phyloP scores from a whole-genome alignment of 1,140 invertebrate species.

The Euura lappo region DNA sequence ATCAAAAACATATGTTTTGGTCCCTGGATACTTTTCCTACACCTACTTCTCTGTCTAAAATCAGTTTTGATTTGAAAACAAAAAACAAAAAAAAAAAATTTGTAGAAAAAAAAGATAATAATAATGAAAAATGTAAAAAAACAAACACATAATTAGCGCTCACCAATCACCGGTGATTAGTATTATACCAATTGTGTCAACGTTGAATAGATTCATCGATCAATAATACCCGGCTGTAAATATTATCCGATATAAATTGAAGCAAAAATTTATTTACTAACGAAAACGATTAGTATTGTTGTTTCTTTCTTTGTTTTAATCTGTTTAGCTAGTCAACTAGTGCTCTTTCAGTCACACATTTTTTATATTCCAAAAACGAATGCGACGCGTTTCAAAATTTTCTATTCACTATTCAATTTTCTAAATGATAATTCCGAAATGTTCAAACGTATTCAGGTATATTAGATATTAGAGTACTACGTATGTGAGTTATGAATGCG shows the following conservation, averaged over 20 bases:
- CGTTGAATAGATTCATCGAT: not conserved
- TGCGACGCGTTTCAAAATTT: no score
- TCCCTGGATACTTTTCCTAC: slow-evolving; percentile 49
- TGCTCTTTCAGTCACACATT: not conserved
- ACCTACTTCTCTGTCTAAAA: slow-evolving; percentile 33
- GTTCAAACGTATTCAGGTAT: slow-evolving; percentile 8
- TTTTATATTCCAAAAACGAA: not conserved
- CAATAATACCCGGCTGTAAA: not conserved
- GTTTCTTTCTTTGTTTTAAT: not conserved
- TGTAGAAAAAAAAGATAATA: slow-evolving; percentile 18
- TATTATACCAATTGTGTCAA: not conserved
- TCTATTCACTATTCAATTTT: no score
- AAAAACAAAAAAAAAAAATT: no score
- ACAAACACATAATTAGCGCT: slow-evolving; percentile 31
- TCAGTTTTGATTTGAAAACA: not conserved
- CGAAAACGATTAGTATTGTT: not conserved
- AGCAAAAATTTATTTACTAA: not conserved
- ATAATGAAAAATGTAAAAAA: no score
- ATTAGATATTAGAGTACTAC: slow-evolving; percentile 12
- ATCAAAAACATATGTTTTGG: slow-evolving; percentile 47
- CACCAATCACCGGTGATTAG: slow-evolving; percentile 35
- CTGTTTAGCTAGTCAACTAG: not conserved
- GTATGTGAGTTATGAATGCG: slow-evolving; percentile 17
- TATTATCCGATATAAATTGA: not conserved
- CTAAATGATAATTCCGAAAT: not conserved